Percentiles rank a stretch among this genome's conserved stretches.
Evolutionary conservation across 2,113 vertebrate genomes (phyloP).

Genomic region (Gobio gobio): DNA sequence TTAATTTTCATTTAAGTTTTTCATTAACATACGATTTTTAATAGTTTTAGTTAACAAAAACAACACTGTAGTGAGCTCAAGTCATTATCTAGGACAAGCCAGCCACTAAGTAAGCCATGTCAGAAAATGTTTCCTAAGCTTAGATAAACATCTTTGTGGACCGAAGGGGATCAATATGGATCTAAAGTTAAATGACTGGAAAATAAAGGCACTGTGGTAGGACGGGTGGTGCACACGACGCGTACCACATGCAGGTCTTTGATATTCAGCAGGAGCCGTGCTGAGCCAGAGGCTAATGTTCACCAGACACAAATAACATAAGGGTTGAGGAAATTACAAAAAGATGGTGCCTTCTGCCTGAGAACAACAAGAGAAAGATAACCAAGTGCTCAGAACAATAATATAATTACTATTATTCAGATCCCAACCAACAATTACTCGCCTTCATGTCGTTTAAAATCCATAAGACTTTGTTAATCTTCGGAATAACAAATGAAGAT

Average conservation of each 20-base stretch:
- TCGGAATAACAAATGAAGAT: no score
- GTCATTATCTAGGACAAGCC: background rate
- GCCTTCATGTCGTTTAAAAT: no score
- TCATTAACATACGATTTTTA: background rate
- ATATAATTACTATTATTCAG: background rate
- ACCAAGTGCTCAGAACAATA: background rate
- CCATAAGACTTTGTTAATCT: no score
- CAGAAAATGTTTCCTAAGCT: background rate
- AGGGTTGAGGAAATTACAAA: slow-evolving; percentile 9
- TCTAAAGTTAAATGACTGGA: slow-evolving; percentile 5
- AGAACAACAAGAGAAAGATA: background rate
- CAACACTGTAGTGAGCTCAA: background rate
- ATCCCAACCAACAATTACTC: background rate
- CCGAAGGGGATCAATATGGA: background rate
- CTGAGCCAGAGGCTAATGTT: slow-evolving; percentile 24
- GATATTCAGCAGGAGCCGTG: slow-evolving; percentile 22
- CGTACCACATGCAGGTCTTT: slow-evolving; percentile 9
- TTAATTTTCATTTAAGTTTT: background rate
- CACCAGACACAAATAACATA: slow-evolving; percentile 23
- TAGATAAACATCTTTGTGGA: background rate
- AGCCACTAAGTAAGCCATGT: background rate
- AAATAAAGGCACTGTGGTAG: slow-evolving; percentile 1
- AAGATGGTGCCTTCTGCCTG: slow-evolving; percentile 23
- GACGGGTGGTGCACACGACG: background rate
- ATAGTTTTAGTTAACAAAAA: background rate